Conservation (phyloP, 2,797 vertebrate genomes). For the Acropternis orthonyx region DNA sequence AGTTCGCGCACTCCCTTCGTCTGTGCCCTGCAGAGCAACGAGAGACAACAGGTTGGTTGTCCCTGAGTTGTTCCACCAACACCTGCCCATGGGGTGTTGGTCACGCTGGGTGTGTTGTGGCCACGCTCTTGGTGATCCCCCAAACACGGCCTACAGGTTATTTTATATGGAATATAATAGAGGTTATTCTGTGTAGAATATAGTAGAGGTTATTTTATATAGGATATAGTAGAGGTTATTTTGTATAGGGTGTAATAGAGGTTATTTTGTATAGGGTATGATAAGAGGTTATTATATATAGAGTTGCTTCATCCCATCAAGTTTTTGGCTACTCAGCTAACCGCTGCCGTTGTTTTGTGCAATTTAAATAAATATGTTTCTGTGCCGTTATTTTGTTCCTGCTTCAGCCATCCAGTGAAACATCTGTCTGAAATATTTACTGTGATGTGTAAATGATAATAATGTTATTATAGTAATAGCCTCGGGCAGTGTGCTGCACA, state of each 20-base stretch:
- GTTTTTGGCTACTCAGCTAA: not conserved
- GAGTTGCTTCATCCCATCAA: not conserved
- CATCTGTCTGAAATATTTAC: not conserved
- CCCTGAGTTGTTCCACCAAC: not conserved
- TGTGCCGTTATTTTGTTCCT: not conserved
- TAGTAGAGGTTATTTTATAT: not conserved
- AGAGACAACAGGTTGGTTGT: constrained; percentile 22
- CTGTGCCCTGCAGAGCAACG: not conserved
- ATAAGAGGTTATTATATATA: too few species aligned
- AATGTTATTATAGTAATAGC: too few species aligned
- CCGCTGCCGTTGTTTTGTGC: rapidly evolving
- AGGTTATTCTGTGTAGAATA: not conserved
- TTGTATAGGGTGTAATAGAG: not conserved
- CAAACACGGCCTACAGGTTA: too few species aligned
- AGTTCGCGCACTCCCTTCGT: not conserved
- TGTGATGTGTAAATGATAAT: too few species aligned
- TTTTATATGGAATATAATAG: not conserved
- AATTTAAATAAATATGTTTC: not conserved
- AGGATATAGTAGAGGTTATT: not conserved
- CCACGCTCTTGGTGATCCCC: not conserved
- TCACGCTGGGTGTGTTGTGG: not conserved
- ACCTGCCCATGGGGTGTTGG: not conserved
- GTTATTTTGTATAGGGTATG: too few species aligned
- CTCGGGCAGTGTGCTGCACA: rapidly evolving
- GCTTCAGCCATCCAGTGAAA: not conserved